These are phyloP conservation scores for Nemapogon koenigi DNA, from an alignment of 2,888 invertebrate species.

Conservation along the genomic window DNA sequence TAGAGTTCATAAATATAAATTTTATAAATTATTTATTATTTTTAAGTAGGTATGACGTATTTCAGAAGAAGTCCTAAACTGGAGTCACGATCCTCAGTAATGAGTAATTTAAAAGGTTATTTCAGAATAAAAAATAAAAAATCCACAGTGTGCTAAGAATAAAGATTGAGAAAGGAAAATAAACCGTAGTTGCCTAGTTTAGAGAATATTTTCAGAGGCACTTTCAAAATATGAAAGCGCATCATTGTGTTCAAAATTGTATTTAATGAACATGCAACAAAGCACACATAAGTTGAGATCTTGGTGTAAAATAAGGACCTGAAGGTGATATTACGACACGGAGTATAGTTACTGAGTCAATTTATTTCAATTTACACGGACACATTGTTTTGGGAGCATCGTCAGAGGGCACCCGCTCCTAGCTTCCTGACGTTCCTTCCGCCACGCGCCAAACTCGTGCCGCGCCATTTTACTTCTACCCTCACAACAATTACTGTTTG, in stretches of 20 bases:
- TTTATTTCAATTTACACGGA: slow-evolving; percentile 62
- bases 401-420: slow-evolving; percentile 38
- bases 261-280: neutral
- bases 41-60: too few species aligned
- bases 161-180: too few species aligned
- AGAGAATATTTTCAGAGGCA: too few species aligned
- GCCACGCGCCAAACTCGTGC: slow-evolving; percentile 56
- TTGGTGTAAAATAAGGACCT: neutral
- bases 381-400: slow-evolving; percentile 44
- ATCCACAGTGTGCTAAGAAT: too few species aligned
- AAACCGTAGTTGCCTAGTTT: too few species aligned
- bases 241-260: neutral
- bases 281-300: neutral
- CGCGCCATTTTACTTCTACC: slow-evolving; percentile 52
- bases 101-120: too few species aligned
- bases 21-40: too few species aligned
- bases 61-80: too few species aligned
- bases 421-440: slow-evolving; percentile 50
- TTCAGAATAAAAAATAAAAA: too few species aligned
- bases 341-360: slow-evolving; percentile 49
- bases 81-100: too few species aligned
- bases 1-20: too few species aligned
- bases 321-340: slow-evolving; percentile 25
- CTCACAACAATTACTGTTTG: slow-evolving; percentile 40
- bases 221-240: too few species aligned